These are phyloP conservation scores for Neogobius melanostomus DNA, from an alignment of 2,113 vertebrate species.

Conservation along the genomic window DNA sequence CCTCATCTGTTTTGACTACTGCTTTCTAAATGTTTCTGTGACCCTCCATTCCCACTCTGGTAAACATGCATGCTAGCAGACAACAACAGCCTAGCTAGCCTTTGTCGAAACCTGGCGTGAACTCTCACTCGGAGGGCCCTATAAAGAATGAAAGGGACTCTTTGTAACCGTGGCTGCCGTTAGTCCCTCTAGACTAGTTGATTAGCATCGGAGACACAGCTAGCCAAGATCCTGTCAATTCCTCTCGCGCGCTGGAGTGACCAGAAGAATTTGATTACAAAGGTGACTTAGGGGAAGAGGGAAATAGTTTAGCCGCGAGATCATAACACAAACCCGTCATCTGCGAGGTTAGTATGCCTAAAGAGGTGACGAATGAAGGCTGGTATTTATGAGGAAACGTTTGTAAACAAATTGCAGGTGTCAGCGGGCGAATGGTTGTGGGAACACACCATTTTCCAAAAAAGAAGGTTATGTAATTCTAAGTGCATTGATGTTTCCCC, in stretches of 20 bases:
- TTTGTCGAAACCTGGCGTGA: conserved; percentile 59
- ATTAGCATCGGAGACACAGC: conserved; percentile 46
- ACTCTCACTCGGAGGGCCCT: conserved; percentile 35
- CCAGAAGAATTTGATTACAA: conserved; percentile 4
- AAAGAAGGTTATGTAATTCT: neutral
- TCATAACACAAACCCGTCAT: too few species aligned
- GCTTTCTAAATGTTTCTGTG: neutral
- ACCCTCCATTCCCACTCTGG: conserved; percentile 6
- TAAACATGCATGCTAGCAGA: conserved; percentile 26
- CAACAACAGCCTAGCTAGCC: conserved; percentile 39
- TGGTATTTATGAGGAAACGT: neutral
- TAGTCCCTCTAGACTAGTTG: conserved; percentile 41
- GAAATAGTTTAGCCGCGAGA: too few species aligned
- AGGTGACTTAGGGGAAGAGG: neutral
- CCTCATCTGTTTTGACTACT: conserved; percentile 24
- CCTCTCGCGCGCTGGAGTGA: conserved; percentile 16
- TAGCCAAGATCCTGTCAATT: conserved; percentile 35
- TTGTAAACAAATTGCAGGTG: neutral
- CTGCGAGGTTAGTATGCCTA: neutral
- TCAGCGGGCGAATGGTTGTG: neutral
- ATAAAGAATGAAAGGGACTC: conserved; percentile 41
- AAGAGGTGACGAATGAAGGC: neutral
- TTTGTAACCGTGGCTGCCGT: conserved; percentile 56
- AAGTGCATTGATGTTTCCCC: too few species aligned
- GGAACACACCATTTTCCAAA: neutral